Conservation (phyloP, 2,888 invertebrate species). For the Adela reaumurella region DNA sequence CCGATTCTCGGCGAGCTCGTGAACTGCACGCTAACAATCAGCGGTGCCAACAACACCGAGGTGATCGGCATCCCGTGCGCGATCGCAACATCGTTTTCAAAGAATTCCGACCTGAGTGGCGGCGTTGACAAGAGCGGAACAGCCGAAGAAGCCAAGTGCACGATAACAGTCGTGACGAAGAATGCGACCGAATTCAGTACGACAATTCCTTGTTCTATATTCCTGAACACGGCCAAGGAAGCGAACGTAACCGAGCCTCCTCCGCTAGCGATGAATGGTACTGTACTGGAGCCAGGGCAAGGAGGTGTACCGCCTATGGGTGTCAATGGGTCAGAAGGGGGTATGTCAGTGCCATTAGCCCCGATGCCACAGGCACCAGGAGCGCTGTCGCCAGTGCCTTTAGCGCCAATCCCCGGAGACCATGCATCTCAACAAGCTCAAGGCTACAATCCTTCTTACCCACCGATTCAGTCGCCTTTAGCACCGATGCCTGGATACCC, state of each 20-base stretch:
- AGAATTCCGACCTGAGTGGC: conserved; percentile 36
- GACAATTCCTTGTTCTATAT: conserved; percentile 44
- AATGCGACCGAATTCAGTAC: conserved; percentile 40
- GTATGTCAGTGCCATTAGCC: neutral
- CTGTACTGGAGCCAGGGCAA: conserved; percentile 9
- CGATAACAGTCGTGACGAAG: conserved; percentile 39
- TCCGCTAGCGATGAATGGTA: conserved; percentile 12
- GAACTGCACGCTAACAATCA: conserved; percentile 46
- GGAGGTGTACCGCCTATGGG: neutral
- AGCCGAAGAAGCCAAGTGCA: conserved; percentile 31
- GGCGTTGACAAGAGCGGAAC: conserved; percentile 18
- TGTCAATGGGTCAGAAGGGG: neutral
- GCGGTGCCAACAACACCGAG: conserved; percentile 34
- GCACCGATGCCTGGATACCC: too few relatives aligned
- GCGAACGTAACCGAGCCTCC: conserved; percentile 47
- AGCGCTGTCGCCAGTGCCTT: too few relatives aligned
- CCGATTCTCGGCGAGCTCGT: conserved; percentile 39
- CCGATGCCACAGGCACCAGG: neutral
- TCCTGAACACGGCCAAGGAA: conserved; percentile 42
- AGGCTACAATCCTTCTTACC: too few relatives aligned
- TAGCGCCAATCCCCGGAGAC: too few relatives aligned
- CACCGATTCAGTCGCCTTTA: too few relatives aligned
- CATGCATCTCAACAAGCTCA: too few relatives aligned
- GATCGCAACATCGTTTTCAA: conserved; percentile 48
- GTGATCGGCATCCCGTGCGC: conserved; percentile 47